Percentiles rank a stretch among this genome's conserved stretches.
Conservation (phyloP, 1,140 invertebrate species). For the Palaemon carinicauda region DNA sequence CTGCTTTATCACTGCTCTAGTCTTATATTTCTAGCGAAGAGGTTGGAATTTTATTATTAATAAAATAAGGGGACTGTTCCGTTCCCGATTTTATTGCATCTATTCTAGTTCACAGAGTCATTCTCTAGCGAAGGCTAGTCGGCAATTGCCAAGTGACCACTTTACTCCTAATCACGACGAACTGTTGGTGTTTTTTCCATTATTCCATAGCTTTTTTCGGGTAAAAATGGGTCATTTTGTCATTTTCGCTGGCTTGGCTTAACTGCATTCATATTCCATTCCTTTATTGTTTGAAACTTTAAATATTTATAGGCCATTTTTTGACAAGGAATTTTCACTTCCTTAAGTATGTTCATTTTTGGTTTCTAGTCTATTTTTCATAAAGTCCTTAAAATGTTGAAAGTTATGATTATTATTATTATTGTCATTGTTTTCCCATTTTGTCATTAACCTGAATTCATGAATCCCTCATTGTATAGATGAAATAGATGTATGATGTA, state of each 20-base stretch:
- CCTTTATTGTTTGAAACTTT: constrained; percentile 50
- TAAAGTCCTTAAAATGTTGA: neutral
- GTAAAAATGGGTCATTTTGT: neutral
- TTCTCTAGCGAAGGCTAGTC: no score
- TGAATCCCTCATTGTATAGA: constrained; percentile 33
- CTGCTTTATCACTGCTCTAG: no score
- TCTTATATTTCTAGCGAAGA: no score
- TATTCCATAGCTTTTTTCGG: neutral
- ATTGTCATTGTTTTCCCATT: constrained; percentile 25
- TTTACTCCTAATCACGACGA: no score
- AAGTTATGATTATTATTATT: constrained; percentile 27
- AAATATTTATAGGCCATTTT: constrained; percentile 38
- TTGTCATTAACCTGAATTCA: neutral
- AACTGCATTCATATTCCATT: constrained; percentile 44
- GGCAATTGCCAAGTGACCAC: no score
- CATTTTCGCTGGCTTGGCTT: constrained; percentile 11
- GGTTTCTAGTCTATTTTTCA: constrained; percentile 52
- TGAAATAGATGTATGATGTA: constrained; percentile 54
- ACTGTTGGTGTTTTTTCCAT: neutral
- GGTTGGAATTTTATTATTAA: no score
- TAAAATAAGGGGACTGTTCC: no score
- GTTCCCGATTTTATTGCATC: no score
- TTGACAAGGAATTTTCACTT: constrained; percentile 11
- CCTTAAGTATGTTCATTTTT: constrained; percentile 40
- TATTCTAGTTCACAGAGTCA: no score